Evolutionary conservation across 2,113 vertebrate species (phyloP).

Genomic region (Physeter macrocephalus): DNA sequence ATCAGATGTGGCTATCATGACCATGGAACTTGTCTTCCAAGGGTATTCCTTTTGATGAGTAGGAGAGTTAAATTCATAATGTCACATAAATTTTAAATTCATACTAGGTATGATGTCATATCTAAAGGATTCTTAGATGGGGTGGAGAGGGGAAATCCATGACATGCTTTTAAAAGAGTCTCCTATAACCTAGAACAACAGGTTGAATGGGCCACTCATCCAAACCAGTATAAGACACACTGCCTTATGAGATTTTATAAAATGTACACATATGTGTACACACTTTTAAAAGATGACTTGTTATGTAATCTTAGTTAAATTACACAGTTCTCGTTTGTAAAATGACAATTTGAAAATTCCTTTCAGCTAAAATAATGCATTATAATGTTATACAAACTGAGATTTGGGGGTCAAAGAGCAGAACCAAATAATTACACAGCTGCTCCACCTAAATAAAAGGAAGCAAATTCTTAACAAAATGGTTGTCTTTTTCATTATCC

Average conservation of each 20-base stretch:
- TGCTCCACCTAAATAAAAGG: conserved; percentile 9
- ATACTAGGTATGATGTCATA: not conserved
- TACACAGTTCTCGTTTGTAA: not conserved
- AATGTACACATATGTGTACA: not conserved
- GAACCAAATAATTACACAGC: not conserved
- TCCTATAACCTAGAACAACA: not conserved
- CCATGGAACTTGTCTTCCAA: not conserved
- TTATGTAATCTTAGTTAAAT: not conserved
- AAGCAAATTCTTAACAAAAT: conserved; percentile 11
- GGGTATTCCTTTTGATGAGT: not conserved
- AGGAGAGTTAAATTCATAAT: not conserved
- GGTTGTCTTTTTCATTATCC: not conserved
- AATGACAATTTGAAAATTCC: not conserved
- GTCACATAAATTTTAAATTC: not conserved
- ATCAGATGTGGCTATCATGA: not conserved
- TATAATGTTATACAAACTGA: not conserved
- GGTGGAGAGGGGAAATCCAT: not conserved
- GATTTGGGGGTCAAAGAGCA: not conserved
- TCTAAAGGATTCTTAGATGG: not conserved
- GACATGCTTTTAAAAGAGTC: not conserved
- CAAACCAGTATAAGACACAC: not conserved
- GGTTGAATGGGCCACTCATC: not conserved
- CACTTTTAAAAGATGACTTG: not conserved
- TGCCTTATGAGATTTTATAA: not conserved
- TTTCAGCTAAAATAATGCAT: conserved; percentile 19